These are phyloP conservation scores for Sebastes matsubarae DNA, from an alignment of 2,797 vertebrate species.

Conservation along the genomic window DNA sequence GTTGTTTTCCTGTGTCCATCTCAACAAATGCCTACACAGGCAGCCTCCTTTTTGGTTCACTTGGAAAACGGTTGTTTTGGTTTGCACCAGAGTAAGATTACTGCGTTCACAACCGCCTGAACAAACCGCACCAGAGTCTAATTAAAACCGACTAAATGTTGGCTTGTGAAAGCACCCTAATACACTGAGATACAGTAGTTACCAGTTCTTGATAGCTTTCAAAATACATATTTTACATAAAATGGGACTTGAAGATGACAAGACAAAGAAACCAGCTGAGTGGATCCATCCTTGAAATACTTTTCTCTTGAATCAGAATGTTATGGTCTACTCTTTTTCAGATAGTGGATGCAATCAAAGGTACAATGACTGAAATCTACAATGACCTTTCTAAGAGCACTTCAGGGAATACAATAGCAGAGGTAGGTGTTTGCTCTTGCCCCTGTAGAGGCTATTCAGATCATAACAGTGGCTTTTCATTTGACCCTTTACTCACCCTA, in stretches of 20 bases:
- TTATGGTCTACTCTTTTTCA: slow-evolving; percentile 67
- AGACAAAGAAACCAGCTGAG: neutral
- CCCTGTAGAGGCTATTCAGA: neutral
- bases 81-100: too few relatives aligned
- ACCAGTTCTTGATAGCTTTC: neutral
- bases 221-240: neutral
- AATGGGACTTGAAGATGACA: neutral
- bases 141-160: too few relatives aligned
- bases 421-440: slow-evolving; percentile 80
- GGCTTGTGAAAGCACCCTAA: too few relatives aligned
- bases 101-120: too few relatives aligned
- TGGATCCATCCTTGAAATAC: neutral
- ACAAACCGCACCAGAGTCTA: too few relatives aligned
- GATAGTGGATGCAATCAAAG: slow-evolving; percentile 99
- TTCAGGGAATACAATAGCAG: slow-evolving; percentile 95
- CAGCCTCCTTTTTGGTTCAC: too few relatives aligned
- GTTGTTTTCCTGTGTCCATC: too few relatives aligned
- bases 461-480: neutral
- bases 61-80: too few relatives aligned
- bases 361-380: slow-evolving; percentile 98
- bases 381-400: slow-evolving; percentile 95
- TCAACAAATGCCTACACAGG: too few relatives aligned
- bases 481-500: neutral
- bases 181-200: neutral
- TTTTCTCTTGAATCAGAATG: neutral